Percentiles rank a stretch among this genome's conserved stretches.
Conservation (phyloP, 2,113 vertebrate genomes). For the Cichladusa arquata region DNA sequence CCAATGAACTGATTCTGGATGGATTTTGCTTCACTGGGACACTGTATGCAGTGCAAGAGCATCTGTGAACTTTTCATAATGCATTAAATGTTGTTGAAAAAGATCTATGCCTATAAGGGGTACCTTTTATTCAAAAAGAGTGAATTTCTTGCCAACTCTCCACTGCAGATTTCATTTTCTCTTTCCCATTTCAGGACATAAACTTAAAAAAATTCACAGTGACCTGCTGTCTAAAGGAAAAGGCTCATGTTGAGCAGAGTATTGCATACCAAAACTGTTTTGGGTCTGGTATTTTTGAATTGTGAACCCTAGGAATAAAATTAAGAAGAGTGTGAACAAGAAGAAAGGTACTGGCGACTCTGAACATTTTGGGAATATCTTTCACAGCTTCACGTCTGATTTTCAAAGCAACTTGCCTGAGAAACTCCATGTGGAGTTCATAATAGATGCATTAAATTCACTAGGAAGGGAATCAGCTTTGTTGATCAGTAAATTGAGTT, state of each 20-base stretch:
- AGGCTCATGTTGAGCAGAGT: background rate
- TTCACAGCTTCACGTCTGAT: background rate
- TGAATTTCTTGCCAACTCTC: background rate
- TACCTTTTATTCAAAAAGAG: background rate
- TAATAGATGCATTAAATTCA: background rate
- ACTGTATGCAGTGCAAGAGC: background rate
- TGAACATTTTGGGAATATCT: background rate
- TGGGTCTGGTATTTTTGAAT: background rate
- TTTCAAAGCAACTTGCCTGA: background rate
- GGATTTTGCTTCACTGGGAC: background rate
- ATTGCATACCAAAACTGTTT: background rate
- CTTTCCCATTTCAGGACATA: background rate
- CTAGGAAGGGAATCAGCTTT: background rate
- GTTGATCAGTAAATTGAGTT: background rate
- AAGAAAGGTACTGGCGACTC: background rate
- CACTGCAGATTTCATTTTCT: background rate
- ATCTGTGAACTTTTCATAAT: background rate
- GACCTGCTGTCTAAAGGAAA: background rate
- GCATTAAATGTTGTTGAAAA: background rate
- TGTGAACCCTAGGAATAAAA: background rate
- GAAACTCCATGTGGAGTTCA: background rate
- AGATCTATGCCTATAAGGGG: background rate
- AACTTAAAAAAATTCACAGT: background rate
- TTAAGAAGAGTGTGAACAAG: background rate
- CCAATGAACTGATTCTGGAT: background rate